Conservation (phyloP, 2,888 invertebrate genomes). For the Hermaeophaga mercurialis region DNA sequence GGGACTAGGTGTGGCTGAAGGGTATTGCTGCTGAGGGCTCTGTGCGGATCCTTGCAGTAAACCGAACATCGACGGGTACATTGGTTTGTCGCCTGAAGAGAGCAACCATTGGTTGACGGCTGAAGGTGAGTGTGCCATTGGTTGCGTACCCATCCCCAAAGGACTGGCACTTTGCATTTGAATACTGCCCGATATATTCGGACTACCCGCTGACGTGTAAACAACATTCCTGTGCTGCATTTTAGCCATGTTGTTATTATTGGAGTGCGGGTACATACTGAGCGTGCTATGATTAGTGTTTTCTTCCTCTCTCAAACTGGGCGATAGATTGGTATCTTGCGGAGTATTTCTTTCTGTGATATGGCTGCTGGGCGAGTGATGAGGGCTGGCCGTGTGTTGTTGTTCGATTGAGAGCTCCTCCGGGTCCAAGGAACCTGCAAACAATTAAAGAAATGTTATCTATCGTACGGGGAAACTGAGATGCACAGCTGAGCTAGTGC, state of each 20-base stretch:
- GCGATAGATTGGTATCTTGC: conserved; percentile 62
- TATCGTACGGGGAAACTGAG: conserved; percentile 17
- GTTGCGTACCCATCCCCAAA: conserved; percentile 55
- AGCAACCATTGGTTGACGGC: conserved; percentile 75
- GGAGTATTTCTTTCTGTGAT: conserved; percentile 62
- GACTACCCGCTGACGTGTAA: conserved; percentile 71
- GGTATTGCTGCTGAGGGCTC: conserved; percentile 64
- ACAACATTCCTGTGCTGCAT: conserved; percentile 61
- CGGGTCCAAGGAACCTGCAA: conserved; percentile 77
- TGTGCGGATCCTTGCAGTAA: conserved; percentile 64
- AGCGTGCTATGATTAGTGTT: conserved; percentile 72
- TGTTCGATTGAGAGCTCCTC: conserved; percentile 77
- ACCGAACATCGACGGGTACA: conserved; percentile 68
- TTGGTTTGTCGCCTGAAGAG: conserved; percentile 69
- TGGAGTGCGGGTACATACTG: conserved; percentile 62
- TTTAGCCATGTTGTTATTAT: conserved; percentile 53
- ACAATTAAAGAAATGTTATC: conserved; percentile 12
- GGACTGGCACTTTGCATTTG: conserved; percentile 54
- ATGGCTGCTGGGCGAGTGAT: conserved; percentile 54
- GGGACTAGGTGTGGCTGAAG: conserved; percentile 60
- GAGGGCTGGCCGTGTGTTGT: conserved; percentile 53
- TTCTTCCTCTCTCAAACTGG: conserved; percentile 74
- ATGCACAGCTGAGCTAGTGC: conserved; percentile 24
- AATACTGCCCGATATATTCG: conserved; percentile 58
- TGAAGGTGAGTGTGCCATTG: conserved; percentile 62